A percentile compares a stretch with the other conserved stretches of the same genome.
These are phyloP conservation scores for Forbesichthys agassizii DNA, from an alignment of 2,113 vertebrate species.

Conservation along the genomic window DNA sequence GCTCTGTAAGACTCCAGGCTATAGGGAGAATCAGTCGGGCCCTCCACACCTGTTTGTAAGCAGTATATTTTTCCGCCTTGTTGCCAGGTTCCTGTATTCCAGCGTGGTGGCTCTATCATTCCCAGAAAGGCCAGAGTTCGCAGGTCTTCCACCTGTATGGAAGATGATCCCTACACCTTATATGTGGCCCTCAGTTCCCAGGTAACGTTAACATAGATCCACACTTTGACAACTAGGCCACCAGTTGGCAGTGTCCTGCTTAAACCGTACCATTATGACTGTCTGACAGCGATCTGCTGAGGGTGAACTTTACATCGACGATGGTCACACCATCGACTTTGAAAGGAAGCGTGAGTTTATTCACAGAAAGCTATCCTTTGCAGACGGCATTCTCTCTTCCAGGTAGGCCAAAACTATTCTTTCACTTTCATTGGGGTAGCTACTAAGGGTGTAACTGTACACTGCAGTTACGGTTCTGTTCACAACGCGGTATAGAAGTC, in stretches of 20 bases:
- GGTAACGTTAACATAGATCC: conserved; percentile 60
- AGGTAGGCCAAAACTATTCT: conserved; percentile 65
- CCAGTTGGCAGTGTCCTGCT: not conserved
- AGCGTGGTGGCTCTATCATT: conserved; percentile 87
- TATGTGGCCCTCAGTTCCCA: conserved; percentile 82
- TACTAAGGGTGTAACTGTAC: not conserved
- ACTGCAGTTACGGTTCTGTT: too few species aligned
- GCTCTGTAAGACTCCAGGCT: conserved; percentile 49
- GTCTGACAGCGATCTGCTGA: conserved; percentile 79
- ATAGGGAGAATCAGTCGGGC: not conserved
- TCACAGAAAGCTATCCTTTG: conserved; percentile 79
- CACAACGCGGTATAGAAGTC: too few species aligned
- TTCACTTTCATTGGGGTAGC: not conserved
- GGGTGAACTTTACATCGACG: conserved; percentile 87
- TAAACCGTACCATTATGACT: not conserved
- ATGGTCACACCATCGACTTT: conserved; percentile 86
- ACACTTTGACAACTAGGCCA: not conserved
- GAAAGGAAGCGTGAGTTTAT: conserved; percentile 78
- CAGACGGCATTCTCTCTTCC: conserved; percentile 79
- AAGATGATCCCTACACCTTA: conserved; percentile 85
- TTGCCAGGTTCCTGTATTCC: conserved; percentile 86
- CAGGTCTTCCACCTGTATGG: conserved; percentile 87
- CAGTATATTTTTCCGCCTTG: not conserved
- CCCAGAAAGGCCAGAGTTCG: conserved; percentile 84
- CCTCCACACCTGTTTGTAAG: not conserved